Conservation (phyloP, 1,140 invertebrate genomes). For the Leptopilina boulardi region DNA sequence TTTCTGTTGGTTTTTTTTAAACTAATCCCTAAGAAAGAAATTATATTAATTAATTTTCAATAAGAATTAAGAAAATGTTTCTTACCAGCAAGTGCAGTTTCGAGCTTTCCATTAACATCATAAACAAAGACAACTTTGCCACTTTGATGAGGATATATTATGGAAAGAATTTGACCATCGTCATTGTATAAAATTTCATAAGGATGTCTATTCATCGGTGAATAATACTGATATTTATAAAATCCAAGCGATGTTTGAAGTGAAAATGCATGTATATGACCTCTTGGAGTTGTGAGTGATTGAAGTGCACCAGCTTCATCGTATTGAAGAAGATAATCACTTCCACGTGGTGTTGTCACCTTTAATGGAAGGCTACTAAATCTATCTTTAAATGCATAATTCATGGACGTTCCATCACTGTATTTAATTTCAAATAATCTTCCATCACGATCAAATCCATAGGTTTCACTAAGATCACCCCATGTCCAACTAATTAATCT, state of each 20-base stretch:
- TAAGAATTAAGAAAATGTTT: constrained; percentile 38
- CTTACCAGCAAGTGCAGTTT: constrained; percentile 87
- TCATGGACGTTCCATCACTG: constrained; percentile 89
- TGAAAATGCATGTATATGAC: constrained; percentile 94
- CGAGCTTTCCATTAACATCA: constrained; percentile 88
- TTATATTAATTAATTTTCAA: too few relatives aligned
- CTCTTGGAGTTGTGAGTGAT: constrained; percentile 92
- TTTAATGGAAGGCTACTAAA: constrained; percentile 92
- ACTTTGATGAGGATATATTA: constrained; percentile 92
- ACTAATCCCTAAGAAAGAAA: too few relatives aligned
- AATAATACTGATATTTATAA: constrained; percentile 94
- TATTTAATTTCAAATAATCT: constrained; percentile 91
- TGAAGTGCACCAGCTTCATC: constrained; percentile 94
- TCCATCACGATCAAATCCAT: constrained; percentile 91
- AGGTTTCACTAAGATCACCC: constrained; percentile 92
- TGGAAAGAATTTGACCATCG: constrained; percentile 90
- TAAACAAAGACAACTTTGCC: constrained; percentile 93
- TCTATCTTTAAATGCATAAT: constrained; percentile 92
- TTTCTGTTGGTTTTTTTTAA: too few relatives aligned
- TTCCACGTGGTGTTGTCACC: constrained; percentile 93
- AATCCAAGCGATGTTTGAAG: constrained; percentile 94
- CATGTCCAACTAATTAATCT: constrained; percentile 93
- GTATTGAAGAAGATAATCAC: constrained; percentile 94
- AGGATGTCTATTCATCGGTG: constrained; percentile 91
- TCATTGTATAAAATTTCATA: constrained; percentile 95